phyloP scores from a whole-genome alignment of 2,888 invertebrate species.

The Busseola fusca region DNA sequence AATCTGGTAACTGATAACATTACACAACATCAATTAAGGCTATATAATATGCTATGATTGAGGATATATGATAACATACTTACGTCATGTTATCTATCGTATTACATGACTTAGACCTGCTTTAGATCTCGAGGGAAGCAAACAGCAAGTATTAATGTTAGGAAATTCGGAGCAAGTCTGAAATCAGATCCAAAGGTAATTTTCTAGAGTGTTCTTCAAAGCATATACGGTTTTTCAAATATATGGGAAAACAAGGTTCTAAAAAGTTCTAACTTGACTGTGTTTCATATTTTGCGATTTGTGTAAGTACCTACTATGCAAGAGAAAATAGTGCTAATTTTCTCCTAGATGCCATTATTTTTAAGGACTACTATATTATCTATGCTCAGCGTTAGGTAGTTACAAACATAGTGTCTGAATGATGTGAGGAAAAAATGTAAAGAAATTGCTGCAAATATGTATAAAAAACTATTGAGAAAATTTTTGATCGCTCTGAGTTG shows the following conservation, averaged over 20 bases:
- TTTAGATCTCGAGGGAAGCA: slow-evolving; percentile 16
- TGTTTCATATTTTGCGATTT: slow-evolving; percentile 10
- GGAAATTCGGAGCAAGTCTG: slow-evolving; percentile 26
- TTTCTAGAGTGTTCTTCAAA: slow-evolving; percentile 39
- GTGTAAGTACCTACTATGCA: not conserved
- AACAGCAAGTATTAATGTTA: slow-evolving; percentile 13
- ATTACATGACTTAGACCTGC: slow-evolving; percentile 23
- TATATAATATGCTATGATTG: slow-evolving; percentile 32
- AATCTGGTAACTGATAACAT: slow-evolving; percentile 39
- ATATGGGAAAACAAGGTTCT: not conserved
- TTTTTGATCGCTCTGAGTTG: not conserved
- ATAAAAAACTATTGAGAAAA: not conserved
- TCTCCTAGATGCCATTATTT: not conserved
- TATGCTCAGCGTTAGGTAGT: not conserved
- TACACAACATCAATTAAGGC: slow-evolving; percentile 38
- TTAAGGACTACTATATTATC: not conserved
- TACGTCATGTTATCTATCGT: slow-evolving; percentile 9
- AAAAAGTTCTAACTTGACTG: not conserved
- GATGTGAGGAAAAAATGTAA: not conserved
- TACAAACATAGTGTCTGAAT: not conserved
- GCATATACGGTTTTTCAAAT: slow-evolving; percentile 4
- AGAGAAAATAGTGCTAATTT: slow-evolving; percentile 9
- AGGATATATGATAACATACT: slow-evolving; percentile 28
- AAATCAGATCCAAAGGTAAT: slow-evolving; percentile 36
- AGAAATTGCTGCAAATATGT: not conserved